Evolutionary conservation across 64 coral and sea anemone genomes (phyloP).

Genomic region (Actinia tenebrosa): DNA sequence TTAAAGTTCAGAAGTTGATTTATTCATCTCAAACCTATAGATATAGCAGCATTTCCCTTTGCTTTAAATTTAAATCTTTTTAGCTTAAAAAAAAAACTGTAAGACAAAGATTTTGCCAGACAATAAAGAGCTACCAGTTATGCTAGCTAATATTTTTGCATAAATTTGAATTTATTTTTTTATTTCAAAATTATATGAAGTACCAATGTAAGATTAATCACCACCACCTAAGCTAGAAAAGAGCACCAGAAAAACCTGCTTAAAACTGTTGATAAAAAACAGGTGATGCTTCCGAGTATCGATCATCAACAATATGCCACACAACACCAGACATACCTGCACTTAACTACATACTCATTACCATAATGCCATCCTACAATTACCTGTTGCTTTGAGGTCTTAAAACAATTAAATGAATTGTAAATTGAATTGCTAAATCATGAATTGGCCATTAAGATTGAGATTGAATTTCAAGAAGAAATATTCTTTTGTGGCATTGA

Average conservation of each 20-base stretch:
- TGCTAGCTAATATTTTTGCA: not conserved
- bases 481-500: too few relatives aligned
- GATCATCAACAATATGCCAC: not conserved
- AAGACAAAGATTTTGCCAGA: not conserved
- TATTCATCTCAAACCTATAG: too few relatives aligned
- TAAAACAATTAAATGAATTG: not conserved
- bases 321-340: not conserved
- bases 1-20: too few relatives aligned
- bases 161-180: not conserved
- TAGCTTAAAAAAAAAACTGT: not conserved
- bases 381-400: not conserved
- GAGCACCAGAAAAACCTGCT: not conserved
- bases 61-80: too few relatives aligned
- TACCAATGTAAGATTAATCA: not conserved
- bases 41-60: too few relatives aligned
- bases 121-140: not conserved
- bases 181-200: not conserved
- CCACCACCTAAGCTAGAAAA: not conserved
- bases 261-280: not conserved
- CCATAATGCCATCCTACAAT: not conserved
- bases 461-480: too few relatives aligned
- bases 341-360: not conserved
- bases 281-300: not conserved
- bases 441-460: not conserved
- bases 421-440: not conserved